Evolutionary conservation across 2,797 vertebrate species (phyloP).

Genomic region (Hemitrygon akajei): DNA sequence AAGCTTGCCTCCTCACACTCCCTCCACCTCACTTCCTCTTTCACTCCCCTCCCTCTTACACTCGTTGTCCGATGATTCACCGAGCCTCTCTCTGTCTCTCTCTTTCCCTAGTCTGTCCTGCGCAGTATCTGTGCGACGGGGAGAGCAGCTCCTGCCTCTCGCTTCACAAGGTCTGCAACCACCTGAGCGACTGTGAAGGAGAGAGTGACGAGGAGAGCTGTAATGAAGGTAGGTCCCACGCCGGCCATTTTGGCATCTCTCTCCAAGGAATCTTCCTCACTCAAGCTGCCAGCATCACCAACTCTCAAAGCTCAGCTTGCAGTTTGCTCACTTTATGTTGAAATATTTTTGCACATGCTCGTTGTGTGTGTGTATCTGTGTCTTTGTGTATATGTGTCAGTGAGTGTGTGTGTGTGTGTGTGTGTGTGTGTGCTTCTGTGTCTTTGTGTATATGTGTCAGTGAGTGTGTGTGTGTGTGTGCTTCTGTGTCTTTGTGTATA

Average conservation of each 20-base stretch:
- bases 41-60: no score
- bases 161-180: constrained; percentile 73
- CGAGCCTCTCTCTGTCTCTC: background rate
- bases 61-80: no score
- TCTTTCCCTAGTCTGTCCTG: constrained; percentile 70
- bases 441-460: no score
- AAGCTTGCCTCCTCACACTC: background rate
- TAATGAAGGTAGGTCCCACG: constrained; percentile 56
- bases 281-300: background rate
- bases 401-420: background rate
- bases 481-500: no score
- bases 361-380: background rate
- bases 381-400: background rate
- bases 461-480: background rate
- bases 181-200: constrained; percentile 67
- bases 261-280: background rate
- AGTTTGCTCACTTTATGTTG: background rate
- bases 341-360: no score
- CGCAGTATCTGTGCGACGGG: constrained; percentile 71
- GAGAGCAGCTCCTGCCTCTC: constrained; percentile 73
- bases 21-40: background rate
- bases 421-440: background rate
- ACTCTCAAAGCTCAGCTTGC: background rate
- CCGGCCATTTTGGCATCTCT: background rate
- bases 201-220: constrained; percentile 74